Evolutionary conservation across 2,113 vertebrate species (phyloP), one percentile per base, ranked within the genome.

Genomic region (Tylochromis polylepis): DNA sequence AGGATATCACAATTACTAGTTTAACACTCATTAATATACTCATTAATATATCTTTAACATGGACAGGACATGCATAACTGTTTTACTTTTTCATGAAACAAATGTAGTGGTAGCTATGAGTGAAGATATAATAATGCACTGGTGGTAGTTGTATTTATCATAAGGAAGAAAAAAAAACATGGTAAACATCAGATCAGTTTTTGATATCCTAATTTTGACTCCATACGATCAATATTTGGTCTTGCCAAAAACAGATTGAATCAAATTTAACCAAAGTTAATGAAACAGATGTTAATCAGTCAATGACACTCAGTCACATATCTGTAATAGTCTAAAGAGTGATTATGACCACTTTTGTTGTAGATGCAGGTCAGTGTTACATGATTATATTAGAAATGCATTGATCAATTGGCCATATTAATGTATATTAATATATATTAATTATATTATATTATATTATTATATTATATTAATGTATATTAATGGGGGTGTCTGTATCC

Each of bases 61-160:
- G 59, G 59, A 62, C 31, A 62, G 29, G 29, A 2, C 16, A 62
- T 36, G 29, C 9, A 20, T 36, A 62, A 62, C 16, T 62, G 59
- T 34, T 62, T 62, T 62, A 36, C 59, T 36, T 62, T 34, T 62
- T 34, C 29, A 20, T 60, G 16, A 29, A 34, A 34, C 31, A 60
- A 60, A 6, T 34, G 59, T 11, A 20, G 0, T 20, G 59, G 59
- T 60, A 60, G 59, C 9, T 20, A 60, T 60, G 31, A 60, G 58
- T 60, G 58, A 6, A 60, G 8, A 6, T 34, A 4, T 2, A 60
- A 34, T 34, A 34, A 34, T 60, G 27, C 18, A 34, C 29, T 20
- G 59, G 59, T 34, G 58, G 58, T 18, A 0, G 0, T 34, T 60
- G 29, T 5, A 60, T 18, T 60, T 60, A 18, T 60, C 10, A 0